phyloP scores from a whole-genome alignment of 1,140 invertebrate species.

The Drosophila varians region DNA sequence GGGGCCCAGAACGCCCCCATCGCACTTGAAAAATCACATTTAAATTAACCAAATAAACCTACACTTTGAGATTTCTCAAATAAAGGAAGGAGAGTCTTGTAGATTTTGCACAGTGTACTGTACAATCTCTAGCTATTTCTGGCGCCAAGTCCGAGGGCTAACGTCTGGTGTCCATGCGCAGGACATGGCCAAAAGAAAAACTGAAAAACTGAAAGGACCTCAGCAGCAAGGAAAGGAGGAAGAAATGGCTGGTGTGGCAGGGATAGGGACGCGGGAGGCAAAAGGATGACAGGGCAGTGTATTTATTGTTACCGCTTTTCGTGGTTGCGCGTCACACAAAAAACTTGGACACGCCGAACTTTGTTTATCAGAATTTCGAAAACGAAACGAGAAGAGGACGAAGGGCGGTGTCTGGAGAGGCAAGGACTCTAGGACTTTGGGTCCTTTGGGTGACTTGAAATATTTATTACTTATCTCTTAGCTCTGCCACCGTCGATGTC shows the following conservation, averaged over 20 bases:
- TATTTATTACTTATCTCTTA: slow-evolving; percentile 64
- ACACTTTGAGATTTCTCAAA: neutral
- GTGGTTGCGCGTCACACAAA: slow-evolving; percentile 56
- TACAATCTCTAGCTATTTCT: slow-evolving; percentile 49
- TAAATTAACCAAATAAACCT: neutral
- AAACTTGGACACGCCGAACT: slow-evolving; percentile 60
- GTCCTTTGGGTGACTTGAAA: slow-evolving; percentile 48
- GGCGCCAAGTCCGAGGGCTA: slow-evolving; percentile 37
- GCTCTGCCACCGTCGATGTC: slow-evolving; percentile 15
- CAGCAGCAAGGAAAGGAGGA: neutral
- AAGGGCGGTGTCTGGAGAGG: too few relatives aligned
- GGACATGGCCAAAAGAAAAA: neutral
- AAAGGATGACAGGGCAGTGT: slow-evolving; percentile 56
- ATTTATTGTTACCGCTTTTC: slow-evolving; percentile 74
- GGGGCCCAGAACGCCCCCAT: too few relatives aligned
- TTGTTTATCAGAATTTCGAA: slow-evolving; percentile 37
- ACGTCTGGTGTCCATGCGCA: slow-evolving; percentile 45
- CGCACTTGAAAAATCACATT: neutral
- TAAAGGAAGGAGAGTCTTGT: too few relatives aligned
- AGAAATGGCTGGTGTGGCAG: slow-evolving; percentile 10
- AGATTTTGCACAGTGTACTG: slow-evolving; percentile 2
- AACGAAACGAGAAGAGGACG: neutral
- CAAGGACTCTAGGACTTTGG: slow-evolving; percentile 3
- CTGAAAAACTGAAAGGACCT: neutral
- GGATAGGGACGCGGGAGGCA: neutral